Base-by-base conservation (phyloP, 2,797 vertebrate genomes). In the Triplophysa bombifrons region DNA sequence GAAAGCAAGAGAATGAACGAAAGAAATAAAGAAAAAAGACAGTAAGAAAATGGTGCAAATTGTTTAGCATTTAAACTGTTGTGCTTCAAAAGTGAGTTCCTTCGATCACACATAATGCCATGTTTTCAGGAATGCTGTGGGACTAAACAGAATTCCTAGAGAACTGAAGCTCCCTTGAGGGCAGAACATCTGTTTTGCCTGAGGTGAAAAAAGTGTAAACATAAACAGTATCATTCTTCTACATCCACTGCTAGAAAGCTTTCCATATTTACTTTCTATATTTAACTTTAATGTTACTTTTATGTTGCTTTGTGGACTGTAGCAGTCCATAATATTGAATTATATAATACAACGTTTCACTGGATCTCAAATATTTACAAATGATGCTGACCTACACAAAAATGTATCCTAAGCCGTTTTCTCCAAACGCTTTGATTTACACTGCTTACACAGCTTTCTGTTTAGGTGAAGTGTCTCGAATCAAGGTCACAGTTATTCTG, bases 101-200 rank as follows among this genome's bases (percentile, higher is more conserved):
- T 38, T 77, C 53, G 69, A 50, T 77, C 67, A 53, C 58, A 41
- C 56, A 64, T 10, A 46, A 68, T 46, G 30, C 46, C 53, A 69
- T 17, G 48, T 8, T 70, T 63, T 41, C 68, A 5, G 25, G 20
- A 70, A 77, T 9, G 53, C 53, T 55, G 13, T 13, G 25, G 22
- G 25, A 68, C 67, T 34, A 68, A 51, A 27, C 3, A 20, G n/a
- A 66, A 66, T 66, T 66, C 50, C 34, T 48, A 44, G 22, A 44
- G n/a, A 50, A 14, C 50, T 1, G 16, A 3, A 8, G 65, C 12
- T 34, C 75, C 30, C n/a, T 30, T 69, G 22, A 51, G 17, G 11
- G 30, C 14, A 51, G n/a, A 63, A 30, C 71, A 51, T 63, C 34
- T 30, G 48, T 50, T 38, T 17, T 20, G 65, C 41, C 51, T 48